phyloP scores from a whole-genome alignment of 2,113 vertebrate species.

The Caracal caracal region DNA sequence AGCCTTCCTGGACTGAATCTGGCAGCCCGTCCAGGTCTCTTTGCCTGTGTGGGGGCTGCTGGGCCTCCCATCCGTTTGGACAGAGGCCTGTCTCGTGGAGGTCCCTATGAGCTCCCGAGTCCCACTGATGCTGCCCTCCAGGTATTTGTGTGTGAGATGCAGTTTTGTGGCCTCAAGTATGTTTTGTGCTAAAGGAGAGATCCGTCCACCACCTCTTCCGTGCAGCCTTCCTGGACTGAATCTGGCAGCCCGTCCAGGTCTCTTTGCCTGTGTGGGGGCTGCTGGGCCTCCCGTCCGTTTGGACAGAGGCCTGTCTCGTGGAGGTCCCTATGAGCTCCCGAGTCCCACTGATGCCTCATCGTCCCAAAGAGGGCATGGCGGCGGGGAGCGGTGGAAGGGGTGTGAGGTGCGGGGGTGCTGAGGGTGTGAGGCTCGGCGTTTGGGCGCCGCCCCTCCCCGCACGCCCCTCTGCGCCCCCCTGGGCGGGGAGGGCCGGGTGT shows the following conservation, averaged over 20 bases:
- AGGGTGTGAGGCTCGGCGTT: accelerated
- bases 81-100: background rate
- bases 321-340: background rate
- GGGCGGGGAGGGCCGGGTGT: background rate
- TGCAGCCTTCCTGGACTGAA: background rate
- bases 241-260: accelerated
- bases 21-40: accelerated
- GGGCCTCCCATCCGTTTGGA: no score
- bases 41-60: accelerated
- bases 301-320: background rate
- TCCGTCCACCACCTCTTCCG: accelerated
- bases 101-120: background rate
- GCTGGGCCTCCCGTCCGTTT: background rate
- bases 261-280: accelerated
- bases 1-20: background rate
- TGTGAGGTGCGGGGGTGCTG: background rate
- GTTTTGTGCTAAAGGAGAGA: no score
- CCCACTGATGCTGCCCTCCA: background rate
- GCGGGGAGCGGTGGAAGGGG: accelerated
- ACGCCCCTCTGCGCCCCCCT: background rate
- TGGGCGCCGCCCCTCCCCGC: background rate
- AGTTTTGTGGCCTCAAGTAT: background rate
- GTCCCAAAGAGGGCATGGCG: accelerated
- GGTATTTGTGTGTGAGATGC: background rate
- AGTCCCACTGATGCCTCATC: accelerated